Percentiles rank a stretch among this genome's conserved stretches.
phyloP scores from a whole-genome alignment of 2,888 invertebrate genomes.

The Hetaerina titia region DNA sequence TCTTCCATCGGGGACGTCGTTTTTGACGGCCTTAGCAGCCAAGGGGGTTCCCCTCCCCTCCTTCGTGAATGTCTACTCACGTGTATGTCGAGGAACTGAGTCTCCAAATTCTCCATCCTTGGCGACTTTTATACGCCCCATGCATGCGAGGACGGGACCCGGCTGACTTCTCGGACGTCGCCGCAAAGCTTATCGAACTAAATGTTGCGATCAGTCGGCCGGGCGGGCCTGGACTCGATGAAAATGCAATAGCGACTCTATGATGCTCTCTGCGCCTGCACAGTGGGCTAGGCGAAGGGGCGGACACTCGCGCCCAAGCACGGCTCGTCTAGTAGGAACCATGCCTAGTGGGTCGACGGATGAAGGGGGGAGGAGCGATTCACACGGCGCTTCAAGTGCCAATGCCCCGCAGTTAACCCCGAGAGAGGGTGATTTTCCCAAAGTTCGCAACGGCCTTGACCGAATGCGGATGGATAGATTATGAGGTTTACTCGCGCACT shows the following conservation, averaged over 20 bases:
- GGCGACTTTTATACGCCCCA: background rate
- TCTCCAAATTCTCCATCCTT: constrained; percentile 55
- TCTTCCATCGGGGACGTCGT: background rate
- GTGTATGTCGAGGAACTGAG: constrained; percentile 59
- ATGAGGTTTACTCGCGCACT: background rate
- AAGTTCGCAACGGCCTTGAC: background rate
- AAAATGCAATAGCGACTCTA: constrained; percentile 33
- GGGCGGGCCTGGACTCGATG: constrained; percentile 18
- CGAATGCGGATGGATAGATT: background rate
- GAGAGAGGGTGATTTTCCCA: background rate
- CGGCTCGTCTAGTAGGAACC: background rate
- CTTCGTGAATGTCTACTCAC: constrained; percentile 44
- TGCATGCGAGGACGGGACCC: background rate
- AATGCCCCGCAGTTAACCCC: background rate
- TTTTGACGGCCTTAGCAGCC: background rate
- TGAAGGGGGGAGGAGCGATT: background rate
- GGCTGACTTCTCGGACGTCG: background rate
- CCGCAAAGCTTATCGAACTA: constrained; percentile 40
- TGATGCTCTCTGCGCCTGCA: constrained; percentile 18
- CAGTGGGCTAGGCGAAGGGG: background rate
- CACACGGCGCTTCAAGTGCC: background rate
- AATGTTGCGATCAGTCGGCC: background rate
- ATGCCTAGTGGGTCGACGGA: constrained; percentile 12
- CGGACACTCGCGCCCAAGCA: background rate
- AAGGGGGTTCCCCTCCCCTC: background rate